These are phyloP conservation scores for Harpalus rubripes DNA, from an alignment of 2,888 invertebrate species.

Conservation along the genomic window DNA sequence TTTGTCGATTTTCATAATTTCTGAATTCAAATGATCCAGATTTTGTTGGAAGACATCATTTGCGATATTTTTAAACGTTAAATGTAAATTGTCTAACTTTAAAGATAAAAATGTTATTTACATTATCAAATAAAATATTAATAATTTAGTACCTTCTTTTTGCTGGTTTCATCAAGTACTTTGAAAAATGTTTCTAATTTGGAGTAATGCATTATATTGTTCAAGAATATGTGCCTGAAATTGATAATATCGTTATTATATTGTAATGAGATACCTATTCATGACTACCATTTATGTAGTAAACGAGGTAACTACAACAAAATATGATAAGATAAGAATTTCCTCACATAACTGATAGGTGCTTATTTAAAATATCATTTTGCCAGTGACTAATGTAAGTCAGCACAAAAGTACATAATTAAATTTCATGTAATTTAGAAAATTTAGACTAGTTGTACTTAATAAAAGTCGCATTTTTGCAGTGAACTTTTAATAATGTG, in stretches of 20 bases:
- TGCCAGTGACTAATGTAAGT: slow-evolving; percentile 64
- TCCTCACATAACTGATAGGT: slow-evolving; percentile 63
- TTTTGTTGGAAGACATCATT: not conserved
- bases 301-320: slow-evolving; percentile 57
- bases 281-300: slow-evolving; percentile 45
- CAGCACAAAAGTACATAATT: slow-evolving; percentile 51
- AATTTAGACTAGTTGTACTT: slow-evolving; percentile 42
- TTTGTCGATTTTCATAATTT: slow-evolving; percentile 4
- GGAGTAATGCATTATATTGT: slow-evolving; percentile 23
- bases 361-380: slow-evolving; percentile 58
- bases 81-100: not conserved
- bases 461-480: slow-evolving; percentile 30
- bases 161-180: not conserved
- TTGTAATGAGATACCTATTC: slow-evolving; percentile 44
- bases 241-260: slow-evolving; percentile 46
- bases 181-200: not conserved
- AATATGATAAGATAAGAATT: slow-evolving; percentile 66
- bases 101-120: not conserved
- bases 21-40: not conserved
- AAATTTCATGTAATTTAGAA: slow-evolving; percentile 50
- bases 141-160: slow-evolving; percentile 22
- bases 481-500: slow-evolving; percentile 43
- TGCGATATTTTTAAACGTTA: not conserved
- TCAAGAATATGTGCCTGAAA: slow-evolving; percentile 31
- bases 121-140: not conserved